Percentiles rank a stretch among this genome's conserved stretches.
phyloP scores from a whole-genome alignment of 2,888 invertebrate species.

The Lissonota sp. region DNA sequence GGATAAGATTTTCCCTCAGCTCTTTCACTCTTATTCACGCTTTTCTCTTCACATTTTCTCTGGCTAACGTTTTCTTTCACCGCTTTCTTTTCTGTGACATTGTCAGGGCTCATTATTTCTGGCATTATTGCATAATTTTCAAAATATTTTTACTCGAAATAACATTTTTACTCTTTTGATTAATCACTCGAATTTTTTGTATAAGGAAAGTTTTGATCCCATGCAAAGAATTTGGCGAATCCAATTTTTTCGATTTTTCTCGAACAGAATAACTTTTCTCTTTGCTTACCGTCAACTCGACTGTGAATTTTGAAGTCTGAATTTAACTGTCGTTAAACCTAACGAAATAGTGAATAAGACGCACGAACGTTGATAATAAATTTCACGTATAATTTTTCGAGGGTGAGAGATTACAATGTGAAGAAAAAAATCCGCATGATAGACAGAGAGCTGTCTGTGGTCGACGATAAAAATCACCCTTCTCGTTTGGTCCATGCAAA shows the following conservation, averaged over 20 bases:
- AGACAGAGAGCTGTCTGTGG: slow-evolving; percentile 41
- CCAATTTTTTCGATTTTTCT: no score
- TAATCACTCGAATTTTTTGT: slow-evolving; percentile 36
- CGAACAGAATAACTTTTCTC: no score
- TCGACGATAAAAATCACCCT: slow-evolving; percentile 63
- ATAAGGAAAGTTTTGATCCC: no score
- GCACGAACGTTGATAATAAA: slow-evolving; percentile 40
- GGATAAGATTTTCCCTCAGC: slow-evolving; percentile 79
- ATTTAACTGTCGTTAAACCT: neutral
- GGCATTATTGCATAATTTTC: neutral
- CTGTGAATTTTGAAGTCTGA: no score
- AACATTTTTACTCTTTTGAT: slow-evolving; percentile 37
- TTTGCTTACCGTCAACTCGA: no score
- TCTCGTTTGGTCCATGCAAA: slow-evolving; percentile 43
- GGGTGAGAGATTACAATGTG: slow-evolving; percentile 4
- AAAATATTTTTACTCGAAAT: neutral
- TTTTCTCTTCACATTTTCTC: slow-evolving; percentile 64
- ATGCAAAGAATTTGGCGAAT: no score
- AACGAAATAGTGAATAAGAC: slow-evolving; percentile 32
- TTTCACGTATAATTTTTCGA: slow-evolving; percentile 16
- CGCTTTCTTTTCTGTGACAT: no score
- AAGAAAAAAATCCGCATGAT: slow-evolving; percentile 43
- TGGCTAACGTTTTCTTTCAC: no score
- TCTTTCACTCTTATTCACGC: slow-evolving; percentile 75
- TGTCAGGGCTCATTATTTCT: neutral